These are phyloP conservation scores for Eurypyga helias DNA, from an alignment of 2,113 vertebrate genomes.

Conservation along the genomic window DNA sequence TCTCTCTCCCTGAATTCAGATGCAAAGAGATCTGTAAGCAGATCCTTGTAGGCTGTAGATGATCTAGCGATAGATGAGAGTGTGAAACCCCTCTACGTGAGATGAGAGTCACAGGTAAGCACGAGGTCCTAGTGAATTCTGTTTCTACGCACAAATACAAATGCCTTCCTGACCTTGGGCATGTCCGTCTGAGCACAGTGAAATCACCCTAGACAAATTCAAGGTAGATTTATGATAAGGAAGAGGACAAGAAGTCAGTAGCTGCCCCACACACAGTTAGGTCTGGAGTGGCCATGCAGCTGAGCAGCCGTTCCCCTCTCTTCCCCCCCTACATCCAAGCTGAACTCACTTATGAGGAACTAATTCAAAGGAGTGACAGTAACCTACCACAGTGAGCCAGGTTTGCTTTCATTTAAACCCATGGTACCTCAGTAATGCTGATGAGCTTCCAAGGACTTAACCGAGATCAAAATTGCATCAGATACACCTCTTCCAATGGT, in stretches of 20 bases:
- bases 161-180: background rate
- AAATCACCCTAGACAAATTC: background rate
- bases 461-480: background rate
- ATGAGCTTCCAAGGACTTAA: background rate
- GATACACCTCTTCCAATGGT: background rate
- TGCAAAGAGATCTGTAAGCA: background rate
- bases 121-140: background rate
- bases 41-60: background rate
- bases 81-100: background rate
- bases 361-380: background rate
- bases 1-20: background rate
- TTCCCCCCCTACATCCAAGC: background rate
- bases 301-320: background rate
- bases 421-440: background rate
- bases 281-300: background rate
- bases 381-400: background rate
- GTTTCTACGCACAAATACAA: background rate
- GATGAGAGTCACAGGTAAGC: background rate
- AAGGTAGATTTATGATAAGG: background rate
- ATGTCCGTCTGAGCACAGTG: background rate
- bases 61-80: background rate
- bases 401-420: background rate
- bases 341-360: background rate
- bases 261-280: background rate
- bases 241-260: background rate